phyloP scores from a whole-genome alignment of 2,888 invertebrate genomes.

The Chrysina gloriosa region DNA sequence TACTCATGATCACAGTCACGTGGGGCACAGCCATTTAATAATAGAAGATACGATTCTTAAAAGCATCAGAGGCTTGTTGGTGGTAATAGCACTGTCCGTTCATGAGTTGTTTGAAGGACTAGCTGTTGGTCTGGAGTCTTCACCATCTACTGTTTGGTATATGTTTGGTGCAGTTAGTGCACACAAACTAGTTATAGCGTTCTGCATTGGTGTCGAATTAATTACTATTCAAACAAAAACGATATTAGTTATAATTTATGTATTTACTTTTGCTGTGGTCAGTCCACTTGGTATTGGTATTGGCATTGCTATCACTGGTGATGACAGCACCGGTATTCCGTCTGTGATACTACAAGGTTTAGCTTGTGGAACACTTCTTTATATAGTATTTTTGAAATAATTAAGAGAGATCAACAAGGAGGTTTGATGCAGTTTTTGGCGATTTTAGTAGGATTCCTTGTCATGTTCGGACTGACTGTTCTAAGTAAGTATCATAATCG shows the following conservation, averaged over 20 bases:
- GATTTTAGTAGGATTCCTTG: conserved; percentile 74
- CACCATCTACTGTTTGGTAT: conserved; percentile 74
- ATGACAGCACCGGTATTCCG: conserved; percentile 71
- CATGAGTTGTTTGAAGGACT: conserved; percentile 90
- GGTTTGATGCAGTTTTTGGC: conserved; percentile 76
- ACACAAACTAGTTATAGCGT: conserved; percentile 88
- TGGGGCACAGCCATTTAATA: conserved; percentile 56
- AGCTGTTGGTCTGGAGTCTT: conserved; percentile 81
- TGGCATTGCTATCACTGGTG: conserved; percentile 71
- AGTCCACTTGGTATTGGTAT: conserved; percentile 84
- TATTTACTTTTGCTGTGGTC: conserved; percentile 81
- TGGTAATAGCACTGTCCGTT: conserved; percentile 85
- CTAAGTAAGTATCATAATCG: conserved; percentile 50
- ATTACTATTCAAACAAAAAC: conserved; percentile 77
- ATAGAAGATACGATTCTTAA: conserved; percentile 58
- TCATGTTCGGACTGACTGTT: conserved; percentile 72
- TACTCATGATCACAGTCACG: conserved; percentile 49
- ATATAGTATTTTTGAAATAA: conserved; percentile 98
- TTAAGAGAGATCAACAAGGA: conserved; percentile 70
- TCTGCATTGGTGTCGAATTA: conserved; percentile 88
- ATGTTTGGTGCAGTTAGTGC: conserved; percentile 87
- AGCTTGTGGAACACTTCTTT: conserved; percentile 92
- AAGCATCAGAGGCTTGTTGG: conserved; percentile 77
- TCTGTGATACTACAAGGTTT: conserved; percentile 83
- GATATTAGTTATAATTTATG: conserved; percentile 73